Percentiles rank a stretch among this genome's conserved stretches.
phyloP scores from a whole-genome alignment of 2,797 vertebrate genomes.

The Urosaurus nigricauda region DNA sequence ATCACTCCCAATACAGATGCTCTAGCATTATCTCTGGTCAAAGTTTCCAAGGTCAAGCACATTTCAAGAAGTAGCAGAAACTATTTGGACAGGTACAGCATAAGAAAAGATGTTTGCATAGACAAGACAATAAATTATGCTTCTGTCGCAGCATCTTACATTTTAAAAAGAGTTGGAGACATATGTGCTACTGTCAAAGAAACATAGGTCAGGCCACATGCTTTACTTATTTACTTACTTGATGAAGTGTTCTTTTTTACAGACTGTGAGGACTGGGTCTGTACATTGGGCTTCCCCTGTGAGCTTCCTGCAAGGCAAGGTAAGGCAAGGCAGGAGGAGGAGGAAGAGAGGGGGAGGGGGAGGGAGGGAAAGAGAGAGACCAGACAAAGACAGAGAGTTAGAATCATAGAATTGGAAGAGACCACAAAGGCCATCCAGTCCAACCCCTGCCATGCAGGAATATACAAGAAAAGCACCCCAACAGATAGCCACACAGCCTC shows the following conservation, averaged over 20 bases:
- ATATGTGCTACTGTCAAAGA: not conserved
- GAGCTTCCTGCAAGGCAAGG: slow-evolving; percentile 48
- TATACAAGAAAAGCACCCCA: too few relatives aligned
- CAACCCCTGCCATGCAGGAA: too few relatives aligned
- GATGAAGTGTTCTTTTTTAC: not conserved
- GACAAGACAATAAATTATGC: not conserved
- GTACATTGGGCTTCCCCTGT: not conserved
- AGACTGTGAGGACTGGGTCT: rapidly evolving
- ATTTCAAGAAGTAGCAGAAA: not conserved
- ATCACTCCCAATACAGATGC: not conserved
- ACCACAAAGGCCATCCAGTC: too few relatives aligned
- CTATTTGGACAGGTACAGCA: not conserved
- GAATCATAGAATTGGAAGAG: too few relatives aligned
- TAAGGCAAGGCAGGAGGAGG: too few relatives aligned
- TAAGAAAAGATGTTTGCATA: not conserved
- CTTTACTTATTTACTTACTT: slow-evolving; percentile 58
- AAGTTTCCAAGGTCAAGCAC: not conserved
- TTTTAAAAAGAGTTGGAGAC: not conserved
- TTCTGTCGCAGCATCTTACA: not conserved
- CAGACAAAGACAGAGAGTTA: too few relatives aligned
- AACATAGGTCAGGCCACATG: not conserved
- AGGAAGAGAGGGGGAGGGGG: too few relatives aligned
- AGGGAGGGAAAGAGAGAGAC: too few relatives aligned
- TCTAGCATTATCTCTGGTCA: not conserved
- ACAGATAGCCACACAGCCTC: too few relatives aligned